A percentile compares a stretch with the other conserved stretches of the same genome.
Evolutionary conservation across 2,888 invertebrate species (phyloP).

Genomic region (Thera obeliscata): DNA sequence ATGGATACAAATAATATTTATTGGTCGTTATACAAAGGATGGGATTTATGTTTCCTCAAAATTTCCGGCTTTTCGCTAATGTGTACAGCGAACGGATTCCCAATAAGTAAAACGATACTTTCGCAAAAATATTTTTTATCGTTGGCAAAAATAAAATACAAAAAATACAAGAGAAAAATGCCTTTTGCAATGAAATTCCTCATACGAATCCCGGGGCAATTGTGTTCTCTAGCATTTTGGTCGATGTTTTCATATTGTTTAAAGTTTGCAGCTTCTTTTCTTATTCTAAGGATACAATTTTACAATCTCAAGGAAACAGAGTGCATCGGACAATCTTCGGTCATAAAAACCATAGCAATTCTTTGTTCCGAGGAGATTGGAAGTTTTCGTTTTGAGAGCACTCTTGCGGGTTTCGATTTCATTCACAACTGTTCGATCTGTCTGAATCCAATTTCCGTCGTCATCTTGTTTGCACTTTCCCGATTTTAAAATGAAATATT

Average conservation of each 20-base stretch:
- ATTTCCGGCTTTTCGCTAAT: conserved; percentile 25
- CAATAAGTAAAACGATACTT: conserved; percentile 13
- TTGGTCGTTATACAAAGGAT: conserved; percentile 31
- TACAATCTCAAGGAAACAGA: conserved; percentile 14
- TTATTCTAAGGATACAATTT: neutral
- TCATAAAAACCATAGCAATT: conserved; percentile 28
- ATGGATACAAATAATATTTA: conserved; percentile 38
- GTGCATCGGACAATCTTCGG: conserved; percentile 19
- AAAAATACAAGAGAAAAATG: conserved; percentile 1
- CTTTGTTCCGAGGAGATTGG: conserved; percentile 22
- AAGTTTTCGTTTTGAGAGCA: conserved; percentile 42
- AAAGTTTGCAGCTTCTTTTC: neutral
- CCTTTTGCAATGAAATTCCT: neutral
- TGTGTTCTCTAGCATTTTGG: neutral
- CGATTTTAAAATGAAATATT: conserved; percentile 42
- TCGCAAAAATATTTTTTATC: neutral
- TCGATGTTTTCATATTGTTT: neutral
- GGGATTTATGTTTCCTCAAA: conserved; percentile 35
- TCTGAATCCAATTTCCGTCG: conserved; percentile 65
- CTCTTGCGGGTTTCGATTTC: conserved; percentile 59
- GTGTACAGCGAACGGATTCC: conserved; percentile 15
- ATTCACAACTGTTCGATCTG: conserved; percentile 54
- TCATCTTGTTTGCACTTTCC: conserved; percentile 57
- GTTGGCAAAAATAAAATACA: neutral
- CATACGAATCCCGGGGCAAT: neutral